A percentile compares a stretch with the other conserved stretches of the same genome.
Evolutionary conservation across 35 echinoderm and acorn worm species (phyloP).

Genomic region (Strongylocentrotus purpuratus): DNA sequence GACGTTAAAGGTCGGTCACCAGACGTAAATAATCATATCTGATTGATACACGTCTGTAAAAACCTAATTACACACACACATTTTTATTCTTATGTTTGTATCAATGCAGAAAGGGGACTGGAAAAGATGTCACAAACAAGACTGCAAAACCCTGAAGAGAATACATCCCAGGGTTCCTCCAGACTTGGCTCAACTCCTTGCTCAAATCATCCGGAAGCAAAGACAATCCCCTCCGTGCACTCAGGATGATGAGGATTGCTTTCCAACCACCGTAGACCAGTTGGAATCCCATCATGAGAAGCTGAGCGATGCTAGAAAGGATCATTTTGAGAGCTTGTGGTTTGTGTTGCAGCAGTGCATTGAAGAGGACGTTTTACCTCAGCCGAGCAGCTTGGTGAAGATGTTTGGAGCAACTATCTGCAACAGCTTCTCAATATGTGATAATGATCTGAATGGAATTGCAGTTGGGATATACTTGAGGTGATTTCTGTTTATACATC

Average conservation of each 20-base stretch:
- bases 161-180: not conserved
- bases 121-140: not conserved
- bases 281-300: conserved; percentile 12
- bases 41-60: too few relatives aligned
- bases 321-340: conserved; percentile 14
- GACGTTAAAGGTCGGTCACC: too few relatives aligned
- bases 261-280: conserved; percentile 20
- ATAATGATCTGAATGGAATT: conserved; percentile 32
- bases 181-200: not conserved
- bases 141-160: conserved; percentile 4
- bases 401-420: conserved; percentile 19
- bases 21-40: too few relatives aligned
- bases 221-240: too few relatives aligned
- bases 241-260: not conserved
- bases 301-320: not conserved
- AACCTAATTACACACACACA: too few relatives aligned
- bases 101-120: conserved; percentile 21
- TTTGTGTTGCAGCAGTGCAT: conserved; percentile 2
- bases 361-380: not conserved
- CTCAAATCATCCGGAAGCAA: conserved; percentile 15
- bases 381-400: conserved; percentile 10
- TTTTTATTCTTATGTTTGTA: not conserved
- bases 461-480: conserved; percentile 13
- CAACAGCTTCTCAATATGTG: conserved; percentile 49
- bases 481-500: not conserved